phyloP scores from a whole-genome alignment of 2,797 vertebrate genomes.

The Vireo griseus region DNA sequence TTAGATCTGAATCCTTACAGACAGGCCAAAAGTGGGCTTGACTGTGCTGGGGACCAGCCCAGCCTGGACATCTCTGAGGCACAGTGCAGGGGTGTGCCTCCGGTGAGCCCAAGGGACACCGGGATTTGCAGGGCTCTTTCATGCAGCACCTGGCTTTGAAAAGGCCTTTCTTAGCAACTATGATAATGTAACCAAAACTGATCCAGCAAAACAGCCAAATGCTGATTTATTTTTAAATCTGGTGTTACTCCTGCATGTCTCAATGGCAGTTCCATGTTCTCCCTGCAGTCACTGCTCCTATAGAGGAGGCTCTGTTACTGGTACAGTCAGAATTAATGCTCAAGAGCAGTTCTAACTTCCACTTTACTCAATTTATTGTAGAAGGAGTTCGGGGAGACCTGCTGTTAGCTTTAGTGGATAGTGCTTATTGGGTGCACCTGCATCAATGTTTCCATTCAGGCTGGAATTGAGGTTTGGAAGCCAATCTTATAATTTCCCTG shows the following conservation, averaged over 20 bases:
- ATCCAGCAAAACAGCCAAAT: neutral
- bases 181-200: neutral
- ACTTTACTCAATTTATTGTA: neutral
- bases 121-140: neutral
- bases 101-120: neutral
- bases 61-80: neutral
- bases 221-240: neutral
- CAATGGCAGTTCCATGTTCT: neutral
- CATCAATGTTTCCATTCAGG: neutral
- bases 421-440: neutral
- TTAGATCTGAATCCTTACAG: neutral
- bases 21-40: neutral
- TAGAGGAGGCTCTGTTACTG: accelerated
- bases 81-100: neutral
- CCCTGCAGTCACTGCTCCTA: neutral
- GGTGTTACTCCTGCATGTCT: neutral
- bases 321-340: neutral
- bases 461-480: neutral
- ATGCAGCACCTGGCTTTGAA: neutral
- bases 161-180: neutral
- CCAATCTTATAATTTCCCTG: neutral
- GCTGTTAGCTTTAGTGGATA: neutral
- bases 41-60: neutral
- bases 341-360: neutral
- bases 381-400: neutral